Evolutionary conservation across 1,140 invertebrate species (phyloP).

Genomic region (Panagrolaimus sp.): DNA sequence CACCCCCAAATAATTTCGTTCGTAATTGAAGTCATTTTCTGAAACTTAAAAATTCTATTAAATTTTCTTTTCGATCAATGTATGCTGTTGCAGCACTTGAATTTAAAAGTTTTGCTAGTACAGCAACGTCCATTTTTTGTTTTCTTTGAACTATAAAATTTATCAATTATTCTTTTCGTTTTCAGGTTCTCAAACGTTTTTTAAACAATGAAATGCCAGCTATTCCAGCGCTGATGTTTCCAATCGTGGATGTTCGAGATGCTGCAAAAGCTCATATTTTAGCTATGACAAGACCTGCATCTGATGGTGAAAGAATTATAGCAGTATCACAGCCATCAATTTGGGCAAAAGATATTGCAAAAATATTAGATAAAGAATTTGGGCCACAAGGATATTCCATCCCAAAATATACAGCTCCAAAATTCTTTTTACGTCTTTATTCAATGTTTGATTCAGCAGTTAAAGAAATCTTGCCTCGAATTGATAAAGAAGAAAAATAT

Average conservation of each 20-base stretch:
- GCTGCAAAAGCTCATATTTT: constrained; percentile 64
- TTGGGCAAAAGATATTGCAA: constrained; percentile 61
- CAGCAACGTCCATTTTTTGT: too few species aligned
- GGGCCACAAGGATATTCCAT: constrained; percentile 59
- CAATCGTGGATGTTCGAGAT: constrained; percentile 64
- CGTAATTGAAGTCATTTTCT: too few species aligned
- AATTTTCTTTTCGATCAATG: too few species aligned
- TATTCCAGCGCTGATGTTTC: constrained; percentile 61
- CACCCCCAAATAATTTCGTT: too few species aligned
- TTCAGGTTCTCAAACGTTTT: constrained; percentile 59
- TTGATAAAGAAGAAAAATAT: constrained; percentile 61
- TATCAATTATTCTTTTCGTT: not conserved
- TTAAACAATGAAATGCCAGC: constrained; percentile 61
- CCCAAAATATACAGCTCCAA: constrained; percentile 61
- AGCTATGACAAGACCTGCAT: constrained; percentile 62
- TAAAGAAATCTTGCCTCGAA: constrained; percentile 60
- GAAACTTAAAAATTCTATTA: too few species aligned
- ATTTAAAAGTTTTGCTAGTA: too few species aligned
- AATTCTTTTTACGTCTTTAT: constrained; percentile 60
- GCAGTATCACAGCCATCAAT: constrained; percentile 54
- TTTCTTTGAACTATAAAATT: too few species aligned
- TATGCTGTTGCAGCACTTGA: too few species aligned
- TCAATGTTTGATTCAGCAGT: constrained; percentile 61
- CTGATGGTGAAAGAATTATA: constrained; percentile 60
- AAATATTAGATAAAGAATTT: constrained; percentile 58